Evolutionary conservation across 1,140 invertebrate species (phyloP), one percentile per base, ranked within the genome.

Genomic region (Lasioglossum baleicum): DNA sequence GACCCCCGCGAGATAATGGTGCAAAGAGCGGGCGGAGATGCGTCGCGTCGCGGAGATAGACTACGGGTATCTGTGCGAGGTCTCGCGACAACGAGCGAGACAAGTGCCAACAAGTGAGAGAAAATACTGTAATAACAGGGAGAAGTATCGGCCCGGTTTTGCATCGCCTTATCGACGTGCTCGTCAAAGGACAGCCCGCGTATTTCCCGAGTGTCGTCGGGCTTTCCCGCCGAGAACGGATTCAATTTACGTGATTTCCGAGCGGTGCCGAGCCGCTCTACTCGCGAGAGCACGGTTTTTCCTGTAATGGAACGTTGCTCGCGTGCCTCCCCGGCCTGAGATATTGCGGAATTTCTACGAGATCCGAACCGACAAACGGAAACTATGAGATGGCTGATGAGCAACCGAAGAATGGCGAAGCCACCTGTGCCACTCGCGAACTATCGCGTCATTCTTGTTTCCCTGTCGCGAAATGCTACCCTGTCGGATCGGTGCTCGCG

Each of bases 181-280:
- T 58, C 64, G 65, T 85, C 83, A 85, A 85, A 84, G 63, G 42
- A 35, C 22, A 51, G 31, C 22, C 44, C 44, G 35, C 56, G 42
- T 80, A 83, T 72, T 72, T 75, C 63, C 68, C 77, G 53, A 79
- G 66, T 60, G 60, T 83, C 35, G 17, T 48, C 58, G 22, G 42
- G 35, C 64, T 71, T 22, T 63, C 56, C 65, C n/a, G 51, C 51
- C 35, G 35, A 35, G n/a, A 51, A 7, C 44, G 44, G 6, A 58
- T 26, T 26, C 26, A 26, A 26, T 26, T 26, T 26, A 26, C 26
- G 26, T 26, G 26, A 26, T 26, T 26, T 26, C 26, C 8, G 15
- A 67, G 48, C 15, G 40, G 56, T 15, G 58, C 17, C 17, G 20
- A 7, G 67, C 6, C 3, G 5, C 35, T 4, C 35, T 35, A 35